These are phyloP conservation scores for Trididemnum miniatum DNA, from an alignment of 23 tunicate genomes.

Conservation along the genomic window DNA sequence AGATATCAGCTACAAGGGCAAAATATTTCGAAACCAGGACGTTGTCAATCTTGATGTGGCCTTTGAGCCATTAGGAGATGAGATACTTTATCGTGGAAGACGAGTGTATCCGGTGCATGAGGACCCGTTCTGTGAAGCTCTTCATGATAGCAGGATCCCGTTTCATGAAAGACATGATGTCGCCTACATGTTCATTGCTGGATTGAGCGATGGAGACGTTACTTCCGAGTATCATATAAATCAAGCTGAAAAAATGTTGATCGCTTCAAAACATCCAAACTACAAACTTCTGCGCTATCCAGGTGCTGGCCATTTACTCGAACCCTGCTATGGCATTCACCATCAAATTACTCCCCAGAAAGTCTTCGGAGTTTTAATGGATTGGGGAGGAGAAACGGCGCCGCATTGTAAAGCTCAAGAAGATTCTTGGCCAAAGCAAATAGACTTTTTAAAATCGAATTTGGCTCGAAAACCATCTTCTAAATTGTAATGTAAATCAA, in stretches of 20 bases:
- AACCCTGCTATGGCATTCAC: slow-evolving; percentile 43
- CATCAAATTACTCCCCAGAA: slow-evolving; percentile 20
- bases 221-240: slow-evolving; percentile 19
- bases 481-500: too few species aligned
- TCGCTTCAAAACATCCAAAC: slow-evolving; percentile 34
- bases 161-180: slow-evolving; percentile 41
- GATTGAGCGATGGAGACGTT: slow-evolving; percentile 31
- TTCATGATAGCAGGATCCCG: slow-evolving; percentile 2
- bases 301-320: slow-evolving; percentile 59
- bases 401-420: slow-evolving; percentile 78
- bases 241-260: slow-evolving; percentile 26
- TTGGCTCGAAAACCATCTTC: not conserved
- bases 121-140: not conserved
- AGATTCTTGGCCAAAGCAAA: slow-evolving; percentile 57
- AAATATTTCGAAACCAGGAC: not conserved
- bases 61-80: not conserved
- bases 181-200: slow-evolving; percentile 43
- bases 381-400: slow-evolving; percentile 59
- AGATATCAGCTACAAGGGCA: slow-evolving; percentile 5
- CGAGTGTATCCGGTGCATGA: not conserved
- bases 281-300: slow-evolving; percentile 41
- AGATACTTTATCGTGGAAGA: not conserved
- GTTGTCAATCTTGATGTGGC: not conserved
- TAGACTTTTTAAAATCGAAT: slow-evolving; percentile 39
- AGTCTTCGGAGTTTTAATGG: not conserved